Evolutionary conservation across 2,797 vertebrate genomes (phyloP).

Genomic region (Macroramphosus scolopax): DNA sequence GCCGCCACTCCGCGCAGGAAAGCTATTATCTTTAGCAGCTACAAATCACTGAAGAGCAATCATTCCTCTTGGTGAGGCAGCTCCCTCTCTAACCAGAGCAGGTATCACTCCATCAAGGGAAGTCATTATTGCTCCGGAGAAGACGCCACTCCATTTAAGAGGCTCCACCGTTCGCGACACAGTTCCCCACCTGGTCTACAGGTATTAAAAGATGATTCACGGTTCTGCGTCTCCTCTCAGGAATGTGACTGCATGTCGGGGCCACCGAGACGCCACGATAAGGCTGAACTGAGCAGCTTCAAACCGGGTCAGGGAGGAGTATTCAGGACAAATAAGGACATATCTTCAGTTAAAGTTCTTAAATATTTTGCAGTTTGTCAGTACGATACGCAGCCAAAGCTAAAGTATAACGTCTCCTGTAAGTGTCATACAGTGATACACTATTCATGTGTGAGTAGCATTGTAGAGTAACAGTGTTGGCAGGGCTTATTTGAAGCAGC

Average conservation of each 20-base stretch:
- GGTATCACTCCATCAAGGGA: slow-evolving; percentile 19
- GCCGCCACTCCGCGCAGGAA: slow-evolving; percentile 2
- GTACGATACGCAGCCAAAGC: too few relatives aligned
- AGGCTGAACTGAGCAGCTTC: too few relatives aligned
- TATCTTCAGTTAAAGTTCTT: too few relatives aligned
- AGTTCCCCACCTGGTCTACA: slow-evolving; percentile 7
- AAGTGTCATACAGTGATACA: too few relatives aligned
- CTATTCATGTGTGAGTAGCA: too few relatives aligned
- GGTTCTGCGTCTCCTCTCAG: not conserved
- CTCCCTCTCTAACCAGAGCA: slow-evolving; percentile 19
- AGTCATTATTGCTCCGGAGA: slow-evolving; percentile 11
- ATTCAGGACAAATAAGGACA: too few relatives aligned
- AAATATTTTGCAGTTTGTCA: too few relatives aligned
- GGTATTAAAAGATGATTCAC: slow-evolving; percentile 5
- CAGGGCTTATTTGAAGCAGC: too few relatives aligned
- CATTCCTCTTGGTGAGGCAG: slow-evolving; percentile 9
- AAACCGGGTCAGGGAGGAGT: too few relatives aligned
- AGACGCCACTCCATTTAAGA: slow-evolving; percentile 5
- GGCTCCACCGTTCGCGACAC: slow-evolving; percentile 3
- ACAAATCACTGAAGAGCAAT: slow-evolving; percentile 13
- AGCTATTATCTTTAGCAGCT: slow-evolving; percentile 17
- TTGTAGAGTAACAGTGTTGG: too few relatives aligned
- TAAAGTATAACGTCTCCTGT: too few relatives aligned
- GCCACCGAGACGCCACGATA: too few relatives aligned
- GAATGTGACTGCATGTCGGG: not conserved